Base-by-base conservation (phyloP, 2,113 vertebrate species). In the Probosciger aterrimus region DNA sequence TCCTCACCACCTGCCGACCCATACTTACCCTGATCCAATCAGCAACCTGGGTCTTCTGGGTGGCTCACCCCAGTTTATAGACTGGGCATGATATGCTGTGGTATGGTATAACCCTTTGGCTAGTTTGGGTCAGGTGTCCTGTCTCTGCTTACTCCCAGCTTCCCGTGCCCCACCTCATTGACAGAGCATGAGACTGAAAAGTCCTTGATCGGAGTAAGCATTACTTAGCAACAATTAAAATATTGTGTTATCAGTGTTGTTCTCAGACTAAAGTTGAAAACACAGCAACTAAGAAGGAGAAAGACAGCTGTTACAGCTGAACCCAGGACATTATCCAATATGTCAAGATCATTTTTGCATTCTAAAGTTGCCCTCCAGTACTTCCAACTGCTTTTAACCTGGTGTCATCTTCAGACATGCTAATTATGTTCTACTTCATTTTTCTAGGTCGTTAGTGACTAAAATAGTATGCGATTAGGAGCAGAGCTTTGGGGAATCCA, bases 391-490 rank as follows among this genome's bases (percentile, higher is more conserved):
- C 39, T 85, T 95, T 92, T 86, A 90, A 18, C 53, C 44, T 44
- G 8, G 17, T 73, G 52, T 88, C 39, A 57, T 79, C 59, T 85
- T 93, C 79, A 57, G 31, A 71, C 28, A 17, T 80, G 79, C 43
- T 88, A 92, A 88, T 92, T 95, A 93, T 41, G 57, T 7, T 41
- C 22, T 39, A 74, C 41, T 82, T n/a, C 13, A 18, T 95, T 94
- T 94, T 90, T 90, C 47, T 90, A 77, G 71, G 79, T 82, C 90
- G 69, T 88, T 93, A 91, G 73, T 82, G 31, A 53, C 82, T 52
- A 41, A 86, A 95, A 96, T 71, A 85, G 33, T 49, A 57, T 11
- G 33, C 77, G 67, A 86, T 2, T 73, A 41, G n/a, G 35, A 88
- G 30, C 3, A 6, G 41, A 85, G 41, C 52, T 76, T 84, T 87